Evolutionary conservation across 2,888 invertebrate species (phyloP), one percentile per base, ranked within the genome.

Genomic region (Griposia aprilina): DNA sequence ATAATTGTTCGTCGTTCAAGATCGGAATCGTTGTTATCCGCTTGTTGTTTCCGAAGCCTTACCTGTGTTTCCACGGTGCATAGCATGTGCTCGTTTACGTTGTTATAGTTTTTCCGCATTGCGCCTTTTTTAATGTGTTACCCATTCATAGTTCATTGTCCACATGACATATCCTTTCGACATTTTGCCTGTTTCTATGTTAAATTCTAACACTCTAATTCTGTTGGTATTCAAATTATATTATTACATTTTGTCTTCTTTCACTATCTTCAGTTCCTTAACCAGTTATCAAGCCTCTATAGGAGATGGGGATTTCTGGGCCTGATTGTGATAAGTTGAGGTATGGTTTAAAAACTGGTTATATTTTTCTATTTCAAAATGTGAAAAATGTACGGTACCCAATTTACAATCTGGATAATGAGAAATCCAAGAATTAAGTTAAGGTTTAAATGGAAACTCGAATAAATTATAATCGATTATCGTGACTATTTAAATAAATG

Each of bases 91-190:
- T 80, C 76, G 83, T 80, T 88, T 85, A 83, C 86, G 69, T 74
- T 79, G 67, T 85, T 74, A 76, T 85, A 80, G 82, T 77, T 72
- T 80, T 86, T 86, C 89, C 90, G 90, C 90, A 90, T 83, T 91
- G 91, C 91, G 90, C 78, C 88, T 86, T 85, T 36, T 36, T 36
- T 36, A 36, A 36, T 36, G 1, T 87, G 82, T 88, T 89, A 84
- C 80, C 84, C 88, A 87, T 90, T 85, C 82, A 79, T 84, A 84
- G 82, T 74, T 86, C 77, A 83, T 82, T 83, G 78, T 86, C 84
- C 70, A 86, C 84, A 67, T 85, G 68, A 86, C 84, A 67, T 85
- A 67, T 76, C 74, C 74, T 84, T 77, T 80, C 48, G 48, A 78
- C 82, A 66, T 84, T 74, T 71, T 66, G 8, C n/a, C 30, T 59